These are phyloP conservation scores for Heliothis subflexa DNA, from an alignment of 1,140 invertebrate species.

Conservation along the genomic window DNA sequence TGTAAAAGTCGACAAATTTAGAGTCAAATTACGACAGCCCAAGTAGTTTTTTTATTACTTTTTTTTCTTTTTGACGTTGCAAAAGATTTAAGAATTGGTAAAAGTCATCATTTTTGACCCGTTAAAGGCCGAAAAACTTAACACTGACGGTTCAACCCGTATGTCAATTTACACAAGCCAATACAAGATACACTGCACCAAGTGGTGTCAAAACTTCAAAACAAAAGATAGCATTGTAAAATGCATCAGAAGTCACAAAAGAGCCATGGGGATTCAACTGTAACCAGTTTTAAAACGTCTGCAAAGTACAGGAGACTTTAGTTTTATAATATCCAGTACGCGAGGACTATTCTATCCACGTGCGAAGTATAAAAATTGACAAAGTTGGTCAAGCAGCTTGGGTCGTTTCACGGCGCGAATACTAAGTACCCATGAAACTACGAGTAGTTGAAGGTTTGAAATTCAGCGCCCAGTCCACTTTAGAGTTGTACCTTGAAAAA, in stretches of 20 bases:
- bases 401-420: conserved; percentile 27
- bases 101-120: too few species aligned
- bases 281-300: conserved; percentile 36
- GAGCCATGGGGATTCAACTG: neutral
- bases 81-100: too few species aligned
- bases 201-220: neutral
- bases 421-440: conserved; percentile 31
- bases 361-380: conserved; percentile 48
- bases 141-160: too few species aligned
- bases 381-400: conserved; percentile 48
- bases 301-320: conserved; percentile 12
- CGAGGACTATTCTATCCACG: conserved; percentile 25
- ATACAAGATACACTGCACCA: too few species aligned
- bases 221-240: neutral
- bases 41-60: too few species aligned
- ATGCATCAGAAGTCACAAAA: neutral
- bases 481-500: conserved; percentile 3
- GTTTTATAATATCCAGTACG: conserved; percentile 27
- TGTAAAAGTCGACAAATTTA: too few species aligned
- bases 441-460: conserved; percentile 12
- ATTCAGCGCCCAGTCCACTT: conserved; percentile 13
- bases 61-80: too few species aligned
- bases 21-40: too few species aligned
- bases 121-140: too few species aligned
- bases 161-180: too few species aligned